Base-by-base conservation (phyloP, 2,797 vertebrate genomes). In the Heliangelus exortis region DNA sequence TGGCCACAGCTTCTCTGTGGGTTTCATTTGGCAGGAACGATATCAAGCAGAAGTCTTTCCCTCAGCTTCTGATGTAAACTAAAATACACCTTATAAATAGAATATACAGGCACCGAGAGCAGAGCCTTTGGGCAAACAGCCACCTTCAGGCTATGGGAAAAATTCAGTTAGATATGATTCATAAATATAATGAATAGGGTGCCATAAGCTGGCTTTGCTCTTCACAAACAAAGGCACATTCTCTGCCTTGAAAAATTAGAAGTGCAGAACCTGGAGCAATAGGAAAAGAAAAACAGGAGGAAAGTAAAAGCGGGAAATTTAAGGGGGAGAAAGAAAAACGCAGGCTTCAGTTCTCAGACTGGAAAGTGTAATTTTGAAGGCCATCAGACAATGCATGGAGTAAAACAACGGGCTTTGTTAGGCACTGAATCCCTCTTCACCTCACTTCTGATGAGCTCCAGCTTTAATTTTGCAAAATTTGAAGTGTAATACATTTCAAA, bases 31-130 rank as follows among this genome's bases (percentile, higher is more conserved):
- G 94, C 95, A 96, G 68, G 81, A 92, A 50, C 61, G 77, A 69
- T 92, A 94, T 93, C 89, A 92, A 79, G 90, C 84, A 95, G 76
- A 93, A 95, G 92, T 78, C 92, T 91, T 89, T 84, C 61, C 87
- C 77, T 94, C 87, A 54, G 89, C 79, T 89, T 91, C 94, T 91
- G 89, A 84, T 87, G 71, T 77, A 88, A 94, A 91, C 74, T 89
- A 79, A 96, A 95, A 87, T 94, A 67, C 95, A 94, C 87, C 93
- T 95, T 91, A 89, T 74, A 94, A 96, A 96, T 68, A 90, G 95
- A 88, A 96, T 82, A 93, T 36, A 58, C 41, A 91, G 80, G 71
- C 85, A 63, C 76, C 17, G 58, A 73, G 76, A 95, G 91, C 77
- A 62, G 65, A 41, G 92, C 76, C 73, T 84, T 77, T 73, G 82